A percentile compares a stretch with the other conserved stretches of the same genome.
Evolutionary conservation across 2,797 vertebrate genomes (phyloP).

Genomic region (Naso thynnoides): DNA sequence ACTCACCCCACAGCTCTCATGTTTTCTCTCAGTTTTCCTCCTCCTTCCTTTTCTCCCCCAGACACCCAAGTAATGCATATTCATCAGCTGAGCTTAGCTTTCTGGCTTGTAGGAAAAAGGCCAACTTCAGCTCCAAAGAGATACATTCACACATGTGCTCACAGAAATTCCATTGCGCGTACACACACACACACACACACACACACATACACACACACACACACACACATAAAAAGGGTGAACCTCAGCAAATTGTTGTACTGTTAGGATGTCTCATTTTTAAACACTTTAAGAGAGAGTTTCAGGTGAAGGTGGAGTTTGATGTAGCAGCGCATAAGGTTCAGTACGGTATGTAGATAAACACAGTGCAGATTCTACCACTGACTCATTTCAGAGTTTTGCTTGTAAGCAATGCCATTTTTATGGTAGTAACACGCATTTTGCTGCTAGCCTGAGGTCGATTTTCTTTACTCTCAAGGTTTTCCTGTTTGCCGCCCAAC

Average conservation of each 20-base stretch:
- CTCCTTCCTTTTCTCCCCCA: slow-evolving; percentile 53
- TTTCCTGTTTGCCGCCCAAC: slow-evolving; percentile 22
- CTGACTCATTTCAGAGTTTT: neutral
- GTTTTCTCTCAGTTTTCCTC: slow-evolving; percentile 71
- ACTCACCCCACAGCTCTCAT: slow-evolving; percentile 63
- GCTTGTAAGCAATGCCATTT: neutral
- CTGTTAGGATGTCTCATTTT: slow-evolving; percentile 18
- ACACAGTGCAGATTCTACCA: neutral
- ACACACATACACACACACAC: neutral
- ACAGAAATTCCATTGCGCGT: slow-evolving; percentile 13
- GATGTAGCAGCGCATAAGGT: neutral
- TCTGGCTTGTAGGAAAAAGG: slow-evolving; percentile 33
- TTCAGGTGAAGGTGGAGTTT: neutral
- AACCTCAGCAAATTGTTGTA: slow-evolving; percentile 35
- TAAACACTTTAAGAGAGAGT: neutral
- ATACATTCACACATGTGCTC: slow-evolving; percentile 40
- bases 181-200: slow-evolving; percentile 7
- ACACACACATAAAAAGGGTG: slow-evolving; percentile 20
- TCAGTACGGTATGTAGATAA: neutral
- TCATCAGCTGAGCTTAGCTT: slow-evolving; percentile 60
- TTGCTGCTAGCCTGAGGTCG: slow-evolving; percentile 13
- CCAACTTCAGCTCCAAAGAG: slow-evolving; percentile 52
- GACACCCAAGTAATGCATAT: slow-evolving; percentile 61
- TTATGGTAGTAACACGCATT: neutral
- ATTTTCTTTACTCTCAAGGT: slow-evolving; percentile 26